These are phyloP conservation scores for Perccottus glenii DNA, from an alignment of 2,113 vertebrate species.

Conservation along the genomic window DNA sequence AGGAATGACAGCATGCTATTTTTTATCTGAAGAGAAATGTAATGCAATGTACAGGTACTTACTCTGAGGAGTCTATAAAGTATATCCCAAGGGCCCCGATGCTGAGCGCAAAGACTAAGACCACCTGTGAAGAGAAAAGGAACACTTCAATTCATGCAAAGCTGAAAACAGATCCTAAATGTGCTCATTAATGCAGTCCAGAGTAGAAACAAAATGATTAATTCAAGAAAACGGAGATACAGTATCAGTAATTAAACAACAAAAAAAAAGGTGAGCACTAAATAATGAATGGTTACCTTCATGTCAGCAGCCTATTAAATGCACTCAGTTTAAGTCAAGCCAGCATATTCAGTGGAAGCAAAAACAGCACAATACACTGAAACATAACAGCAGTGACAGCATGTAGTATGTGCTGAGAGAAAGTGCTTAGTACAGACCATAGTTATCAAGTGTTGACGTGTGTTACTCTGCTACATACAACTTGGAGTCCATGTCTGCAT, in stretches of 20 bases:
- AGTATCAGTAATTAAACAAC: slow-evolving; percentile 47
- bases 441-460: slow-evolving; percentile 40
- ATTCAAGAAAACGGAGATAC: slow-evolving; percentile 22
- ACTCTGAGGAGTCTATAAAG: slow-evolving; percentile 99
- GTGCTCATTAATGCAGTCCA: slow-evolving; percentile 6
- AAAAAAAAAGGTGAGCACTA: slow-evolving; percentile 20
- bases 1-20: neutral
- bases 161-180: neutral
- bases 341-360: slow-evolving; percentile 4
- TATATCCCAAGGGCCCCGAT: slow-evolving; percentile 99
- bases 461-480: slow-evolving; percentile 6
- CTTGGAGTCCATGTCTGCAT: slow-evolving; percentile 16
- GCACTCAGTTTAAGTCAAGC: slow-evolving; percentile 6
- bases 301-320: slow-evolving; percentile 40
- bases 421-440: slow-evolving; percentile 23
- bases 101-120: slow-evolving; percentile 99
- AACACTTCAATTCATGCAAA: slow-evolving; percentile 22
- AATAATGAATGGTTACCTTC: slow-evolving; percentile 51
- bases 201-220: slow-evolving; percentile 17
- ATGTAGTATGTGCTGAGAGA: slow-evolving; percentile 22
- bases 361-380: slow-evolving; percentile 23
- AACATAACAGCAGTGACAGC: slow-evolving; percentile 9
- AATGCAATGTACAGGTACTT: slow-evolving; percentile 62
- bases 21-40: neutral
- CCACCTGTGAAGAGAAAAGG: slow-evolving; percentile 84